Percentiles rank a stretch among this genome's conserved stretches.
phyloP scores from a whole-genome alignment of 2,797 vertebrate species.

The Falco rusticolus region DNA sequence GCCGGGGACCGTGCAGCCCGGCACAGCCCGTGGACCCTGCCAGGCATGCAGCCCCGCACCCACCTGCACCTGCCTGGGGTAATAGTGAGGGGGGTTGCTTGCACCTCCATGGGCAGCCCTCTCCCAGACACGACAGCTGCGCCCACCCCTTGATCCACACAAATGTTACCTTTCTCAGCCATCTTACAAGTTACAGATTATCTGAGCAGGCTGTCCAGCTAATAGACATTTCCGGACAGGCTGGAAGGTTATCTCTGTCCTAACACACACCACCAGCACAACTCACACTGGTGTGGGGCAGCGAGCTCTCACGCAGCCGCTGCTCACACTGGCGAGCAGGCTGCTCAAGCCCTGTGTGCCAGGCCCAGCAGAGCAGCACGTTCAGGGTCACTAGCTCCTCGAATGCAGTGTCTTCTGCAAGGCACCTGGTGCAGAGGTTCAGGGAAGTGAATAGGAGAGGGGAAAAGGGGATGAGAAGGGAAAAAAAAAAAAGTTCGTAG shows the following conservation, averaged over 20 bases:
- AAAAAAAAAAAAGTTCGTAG: not conserved
- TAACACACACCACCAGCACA: not conserved
- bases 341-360: not conserved
- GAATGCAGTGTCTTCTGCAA: not conserved
- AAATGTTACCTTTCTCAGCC: not conserved
- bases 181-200: not conserved
- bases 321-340: accelerated
- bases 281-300: not conserved
- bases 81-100: not conserved
- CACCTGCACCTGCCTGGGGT: accelerated
- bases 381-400: not conserved
- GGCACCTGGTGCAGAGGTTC: not conserved
- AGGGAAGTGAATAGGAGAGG: not conserved
- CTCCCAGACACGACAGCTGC: not conserved
- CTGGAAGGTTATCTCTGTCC: not conserved
- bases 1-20: not conserved
- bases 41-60: not conserved
- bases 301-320: accelerated
- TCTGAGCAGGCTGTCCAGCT: not conserved
- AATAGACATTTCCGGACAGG: not conserved
- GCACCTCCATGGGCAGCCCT: not conserved
- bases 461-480: not conserved
- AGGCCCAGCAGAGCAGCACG: not conserved
- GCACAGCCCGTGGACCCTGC: not conserved
- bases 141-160: not conserved